Conservation (phyloP, 2,888 invertebrate genomes). For the Nyleta sp. region DNA sequence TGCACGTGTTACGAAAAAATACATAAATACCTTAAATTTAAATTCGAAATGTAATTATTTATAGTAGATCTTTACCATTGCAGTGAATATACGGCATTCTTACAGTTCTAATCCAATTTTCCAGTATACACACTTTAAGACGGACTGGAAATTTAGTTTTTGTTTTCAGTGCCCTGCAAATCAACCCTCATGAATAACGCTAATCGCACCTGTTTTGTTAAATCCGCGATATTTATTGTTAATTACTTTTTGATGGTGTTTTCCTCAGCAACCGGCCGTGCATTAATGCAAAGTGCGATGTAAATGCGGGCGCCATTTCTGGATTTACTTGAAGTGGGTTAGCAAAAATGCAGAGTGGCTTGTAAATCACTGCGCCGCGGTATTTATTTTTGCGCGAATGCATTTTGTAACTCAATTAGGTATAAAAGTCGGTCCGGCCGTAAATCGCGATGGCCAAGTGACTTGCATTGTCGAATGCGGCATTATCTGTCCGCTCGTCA, state of each 20-base stretch:
- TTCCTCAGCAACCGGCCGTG: constrained; percentile 2
- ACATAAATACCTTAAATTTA: too few relatives aligned
- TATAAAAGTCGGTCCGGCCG: constrained; percentile 39
- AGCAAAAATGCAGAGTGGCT: constrained; percentile 20
- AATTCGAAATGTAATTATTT: too few relatives aligned
- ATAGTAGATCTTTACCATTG: too few relatives aligned
- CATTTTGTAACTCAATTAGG: constrained; percentile 42
- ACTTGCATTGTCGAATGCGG: constrained; percentile 39
- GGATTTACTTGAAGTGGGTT: constrained; percentile 18
- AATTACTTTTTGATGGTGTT: constrained; percentile 39
- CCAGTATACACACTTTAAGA: too few relatives aligned
- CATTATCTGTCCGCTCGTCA: constrained; percentile 27
- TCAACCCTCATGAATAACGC: too few relatives aligned
- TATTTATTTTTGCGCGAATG: constrained; percentile 37
- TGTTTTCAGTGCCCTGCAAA: too few relatives aligned
- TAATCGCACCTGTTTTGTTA: constrained; percentile 14
- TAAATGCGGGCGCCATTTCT: constrained; percentile 17
- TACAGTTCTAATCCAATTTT: too few relatives aligned
- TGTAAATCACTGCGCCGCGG: constrained; percentile 33
- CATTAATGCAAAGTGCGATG: constrained; percentile 19
- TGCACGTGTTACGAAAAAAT: too few relatives aligned
- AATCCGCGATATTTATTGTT: constrained; percentile 36
- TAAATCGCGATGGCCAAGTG: constrained; percentile 31
- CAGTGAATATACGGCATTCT: too few relatives aligned
- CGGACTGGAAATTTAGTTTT: too few relatives aligned